phyloP scores from a whole-genome alignment of 2,113 vertebrate genomes.

The Chamaetylas fuelleborni region DNA sequence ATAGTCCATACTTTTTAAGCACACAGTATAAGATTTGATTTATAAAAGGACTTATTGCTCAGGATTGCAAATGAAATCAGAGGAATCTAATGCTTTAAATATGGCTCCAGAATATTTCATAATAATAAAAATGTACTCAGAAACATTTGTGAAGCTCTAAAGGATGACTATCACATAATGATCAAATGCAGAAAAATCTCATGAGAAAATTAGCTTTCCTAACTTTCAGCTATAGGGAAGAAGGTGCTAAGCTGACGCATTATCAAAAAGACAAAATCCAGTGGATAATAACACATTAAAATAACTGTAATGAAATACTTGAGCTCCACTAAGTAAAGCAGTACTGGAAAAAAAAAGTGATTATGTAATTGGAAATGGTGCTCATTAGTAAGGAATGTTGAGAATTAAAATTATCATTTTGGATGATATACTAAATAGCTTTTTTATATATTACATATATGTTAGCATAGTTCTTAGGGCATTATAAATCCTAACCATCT shows the following conservation, averaged over 20 bases:
- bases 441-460: neutral
- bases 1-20: neutral
- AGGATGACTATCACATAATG: neutral
- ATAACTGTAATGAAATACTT: neutral
- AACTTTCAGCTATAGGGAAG: neutral
- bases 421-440: neutral
- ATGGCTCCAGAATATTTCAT: neutral
- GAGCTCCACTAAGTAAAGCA: neutral
- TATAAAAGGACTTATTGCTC: neutral
- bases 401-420: neutral
- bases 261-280: neutral
- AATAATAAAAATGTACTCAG: neutral
- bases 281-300: neutral
- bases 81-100: neutral
- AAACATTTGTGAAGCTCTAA: neutral
- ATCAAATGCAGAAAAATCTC: neutral
- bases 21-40: neutral
- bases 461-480: neutral
- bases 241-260: neutral
- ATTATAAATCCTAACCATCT: neutral
- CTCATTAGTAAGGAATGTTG: neutral
- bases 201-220: neutral
- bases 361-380: neutral
- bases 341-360: neutral
- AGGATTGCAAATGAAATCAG: neutral